These are phyloP conservation scores for Artemia franciscana DNA, from an alignment of 1,140 invertebrate genomes.

Conservation along the genomic window DNA sequence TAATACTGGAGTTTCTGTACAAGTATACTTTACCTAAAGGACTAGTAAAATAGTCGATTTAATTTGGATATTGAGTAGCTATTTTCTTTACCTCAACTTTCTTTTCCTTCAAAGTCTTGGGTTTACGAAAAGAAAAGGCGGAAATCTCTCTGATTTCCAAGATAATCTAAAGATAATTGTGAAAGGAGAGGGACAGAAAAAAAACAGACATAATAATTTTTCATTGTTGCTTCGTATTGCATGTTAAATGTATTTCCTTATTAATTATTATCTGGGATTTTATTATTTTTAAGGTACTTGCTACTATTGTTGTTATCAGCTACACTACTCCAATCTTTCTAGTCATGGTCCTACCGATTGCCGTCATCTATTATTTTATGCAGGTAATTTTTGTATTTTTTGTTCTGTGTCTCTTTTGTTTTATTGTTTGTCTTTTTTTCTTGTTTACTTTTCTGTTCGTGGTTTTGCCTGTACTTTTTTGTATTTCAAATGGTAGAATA, in stretches of 20 bases:
- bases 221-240: not conserved
- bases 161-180: conserved; percentile 1
- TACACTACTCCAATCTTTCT: conserved; percentile 69
- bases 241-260: not conserved
- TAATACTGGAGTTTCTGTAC: no score
- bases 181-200: not conserved
- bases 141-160: conserved; percentile 5
- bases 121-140: not conserved
- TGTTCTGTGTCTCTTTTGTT: not conserved
- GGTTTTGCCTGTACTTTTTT: not conserved
- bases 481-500: not conserved
- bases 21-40: no score
- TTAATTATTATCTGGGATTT: conserved; percentile 13
- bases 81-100: no score
- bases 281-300: conserved; percentile 40
- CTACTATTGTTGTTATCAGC: conserved; percentile 70
- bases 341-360: conserved; percentile 55
- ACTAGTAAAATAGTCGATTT: no score
- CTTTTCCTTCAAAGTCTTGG: not conserved
- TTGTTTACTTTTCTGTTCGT: not conserved
- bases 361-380: conserved; percentile 65
- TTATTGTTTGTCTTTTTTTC: not conserved
- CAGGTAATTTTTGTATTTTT: conserved; percentile 23
- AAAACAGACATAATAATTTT: not conserved
- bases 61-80: no score